Evolutionary conservation across 2,888 invertebrate species (phyloP).

Genomic region (Nomada goodeniana): DNA sequence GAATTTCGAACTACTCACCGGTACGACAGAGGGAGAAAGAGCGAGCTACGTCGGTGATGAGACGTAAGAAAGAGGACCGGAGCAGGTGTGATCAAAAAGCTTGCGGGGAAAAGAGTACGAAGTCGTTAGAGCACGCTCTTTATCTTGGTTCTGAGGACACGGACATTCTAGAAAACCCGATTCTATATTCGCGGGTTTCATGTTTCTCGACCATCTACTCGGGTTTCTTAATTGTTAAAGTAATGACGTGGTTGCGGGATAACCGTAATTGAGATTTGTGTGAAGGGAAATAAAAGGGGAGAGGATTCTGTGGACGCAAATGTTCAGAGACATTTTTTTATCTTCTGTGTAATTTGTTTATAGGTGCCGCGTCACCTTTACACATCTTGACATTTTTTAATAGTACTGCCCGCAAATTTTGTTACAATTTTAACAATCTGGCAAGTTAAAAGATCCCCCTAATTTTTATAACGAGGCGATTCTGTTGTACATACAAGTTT

Average conservation of each 20-base stretch:
- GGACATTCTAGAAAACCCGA: conserved; percentile 6
- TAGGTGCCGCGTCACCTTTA: no score
- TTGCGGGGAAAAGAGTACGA: conserved; percentile 10
- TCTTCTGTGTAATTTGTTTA: no score
- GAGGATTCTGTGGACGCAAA: background rate
- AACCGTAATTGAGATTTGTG: conserved; percentile 1
- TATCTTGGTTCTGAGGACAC: background rate
- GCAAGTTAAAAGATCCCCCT: no score
- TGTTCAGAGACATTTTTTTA: no score
- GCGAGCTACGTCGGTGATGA: conserved; percentile 16
- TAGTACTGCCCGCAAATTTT: no score
- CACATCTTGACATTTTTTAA: no score
- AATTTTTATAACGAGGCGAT: no score
- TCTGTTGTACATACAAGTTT: no score
- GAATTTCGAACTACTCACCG: conserved; percentile 41
- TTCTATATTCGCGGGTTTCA: conserved; percentile 11
- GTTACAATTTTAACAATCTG: no score
- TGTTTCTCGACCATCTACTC: background rate
- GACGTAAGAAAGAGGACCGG: conserved; percentile 48
- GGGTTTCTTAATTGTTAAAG: conserved; percentile 41
- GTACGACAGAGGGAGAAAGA: background rate
- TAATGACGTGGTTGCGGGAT: conserved; percentile 21
- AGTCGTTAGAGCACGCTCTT: conserved; percentile 57
- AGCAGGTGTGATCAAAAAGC: conserved; percentile 33
- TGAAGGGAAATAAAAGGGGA: background rate